Evolutionary conservation across 2,888 invertebrate species (phyloP).

Genomic region (Drosophila recens): DNA sequence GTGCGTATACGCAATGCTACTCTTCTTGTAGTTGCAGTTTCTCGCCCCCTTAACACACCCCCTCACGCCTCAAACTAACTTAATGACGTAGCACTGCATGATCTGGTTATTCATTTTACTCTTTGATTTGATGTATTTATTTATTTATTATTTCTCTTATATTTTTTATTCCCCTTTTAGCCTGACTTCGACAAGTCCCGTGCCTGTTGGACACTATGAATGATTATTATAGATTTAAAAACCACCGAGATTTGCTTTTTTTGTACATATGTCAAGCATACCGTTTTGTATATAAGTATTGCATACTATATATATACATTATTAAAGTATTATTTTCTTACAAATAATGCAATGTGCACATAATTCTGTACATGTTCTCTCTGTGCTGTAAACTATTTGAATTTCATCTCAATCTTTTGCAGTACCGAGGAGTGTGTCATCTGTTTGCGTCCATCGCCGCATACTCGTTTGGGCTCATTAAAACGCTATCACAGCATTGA

Average conservation of each 20-base stretch:
- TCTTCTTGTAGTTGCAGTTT: constrained; percentile 31
- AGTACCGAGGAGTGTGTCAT: constrained; percentile 84
- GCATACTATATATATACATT: constrained; percentile 34
- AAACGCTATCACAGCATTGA: constrained; percentile 71
- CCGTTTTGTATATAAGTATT: constrained; percentile 43
- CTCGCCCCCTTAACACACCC: constrained; percentile 7
- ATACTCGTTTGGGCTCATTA: constrained; percentile 61
- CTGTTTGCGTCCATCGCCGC: constrained; percentile 79
- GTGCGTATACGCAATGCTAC: constrained; percentile 85
- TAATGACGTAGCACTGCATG: constrained; percentile 39
- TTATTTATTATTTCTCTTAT: constrained; percentile 36
- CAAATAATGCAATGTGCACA: not conserved
- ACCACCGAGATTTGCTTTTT: constrained; percentile 60
- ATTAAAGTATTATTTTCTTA: constrained; percentile 69
- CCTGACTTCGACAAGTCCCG: constrained; percentile 83
- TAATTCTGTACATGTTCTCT: not conserved
- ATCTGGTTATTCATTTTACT: constrained; percentile 20
- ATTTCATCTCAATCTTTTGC: constrained; percentile 47
- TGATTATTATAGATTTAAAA: constrained; percentile 54
- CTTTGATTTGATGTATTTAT: constrained; percentile 36
- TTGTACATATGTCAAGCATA: constrained; percentile 9
- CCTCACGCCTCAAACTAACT: constrained; percentile 34
- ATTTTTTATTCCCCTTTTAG: constrained; percentile 71
- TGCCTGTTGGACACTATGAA: constrained; percentile 81
- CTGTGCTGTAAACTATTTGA: not conserved